phyloP scores from a whole-genome alignment of 2,888 invertebrate genomes.

The Drosophila planitibia region DNA sequence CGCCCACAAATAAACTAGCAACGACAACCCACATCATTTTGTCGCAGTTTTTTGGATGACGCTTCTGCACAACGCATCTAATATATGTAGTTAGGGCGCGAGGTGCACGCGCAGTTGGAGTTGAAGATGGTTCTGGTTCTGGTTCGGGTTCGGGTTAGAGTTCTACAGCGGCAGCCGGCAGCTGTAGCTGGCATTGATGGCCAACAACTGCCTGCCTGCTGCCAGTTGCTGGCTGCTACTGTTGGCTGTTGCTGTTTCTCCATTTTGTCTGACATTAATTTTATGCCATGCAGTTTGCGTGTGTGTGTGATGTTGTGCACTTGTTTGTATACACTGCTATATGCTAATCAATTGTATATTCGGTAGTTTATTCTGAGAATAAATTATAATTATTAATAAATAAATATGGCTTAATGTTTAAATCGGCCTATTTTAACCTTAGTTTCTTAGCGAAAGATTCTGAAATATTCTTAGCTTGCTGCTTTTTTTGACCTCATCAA shows the following conservation, averaged over 20 bases:
- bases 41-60: slow-evolving; percentile 69
- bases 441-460: not conserved
- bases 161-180: slow-evolving; percentile 9
- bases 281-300: slow-evolving; percentile 64
- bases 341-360: not conserved
- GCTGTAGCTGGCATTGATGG: slow-evolving; percentile 49
- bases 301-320: slow-evolving; percentile 16
- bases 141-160: slow-evolving; percentile 11
- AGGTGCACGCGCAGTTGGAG: slow-evolving; percentile 8
- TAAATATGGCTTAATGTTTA: not conserved
- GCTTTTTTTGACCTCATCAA: too few relatives aligned
- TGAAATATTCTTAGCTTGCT: not conserved
- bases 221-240: slow-evolving; percentile 28
- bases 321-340: not conserved
- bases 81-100: slow-evolving; percentile 21
- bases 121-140: slow-evolving; percentile 13
- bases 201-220: slow-evolving; percentile 51
- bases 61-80: slow-evolving; percentile 43
- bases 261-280: slow-evolving; percentile 82
- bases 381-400: not conserved
- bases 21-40: slow-evolving; percentile 76
- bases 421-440: not conserved
- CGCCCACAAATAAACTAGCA: slow-evolving; percentile 31
- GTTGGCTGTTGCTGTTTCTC: slow-evolving; percentile 66
- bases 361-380: not conserved